Base-by-base conservation (phyloP, 2,113 vertebrate species). In the Parus major region DNA sequence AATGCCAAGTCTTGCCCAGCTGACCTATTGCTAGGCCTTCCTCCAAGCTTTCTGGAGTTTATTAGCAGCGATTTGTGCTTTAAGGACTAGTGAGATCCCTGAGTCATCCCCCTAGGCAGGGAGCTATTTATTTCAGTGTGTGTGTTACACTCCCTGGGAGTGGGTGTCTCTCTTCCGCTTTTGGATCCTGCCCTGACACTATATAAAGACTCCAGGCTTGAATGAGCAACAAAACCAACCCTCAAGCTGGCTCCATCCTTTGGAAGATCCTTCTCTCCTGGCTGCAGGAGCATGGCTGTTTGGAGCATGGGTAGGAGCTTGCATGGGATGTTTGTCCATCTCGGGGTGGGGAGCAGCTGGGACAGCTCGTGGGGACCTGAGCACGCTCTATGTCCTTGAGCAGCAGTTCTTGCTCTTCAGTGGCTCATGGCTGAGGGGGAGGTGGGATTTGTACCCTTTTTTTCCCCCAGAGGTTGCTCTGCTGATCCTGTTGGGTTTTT, bases 151-250 rank as follows among this genome's bases (percentile, higher is more conserved):
- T 97, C 92, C 95, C 77, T 70, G 80, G 90, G 94, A 95, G 93
- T 96, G 94, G 96, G 96, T 90, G 93, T 94, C 76, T 93, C 95
- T 95, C 93, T 97, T 96, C 96, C 90, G 76, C 90, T 95, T 95
- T 95, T 83, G 82, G 85, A 95, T 95, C 92, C 92, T 96, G 92
- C 95, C 94, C 93, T 95, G 88, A n/a, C 94, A 93, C 94, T 95
- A 90, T 97, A 93, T 95, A 96, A 93, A 91, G 89, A 60, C 87
- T 93, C 55, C 9, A 50, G 90, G 72, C 88, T 97, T 96, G 95
- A 96, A 94, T 95, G 85, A 96, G 94, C 95, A 83, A 60, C 82
- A 88, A 73, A 94, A 44, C 56, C 89, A 96, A 27, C 70, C 91
- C 73, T 89, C 39, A 46, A 84, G 60, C 44, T 93, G 95, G 79